Evolutionary conservation across 92 coral and sea anemone species (phyloP), one percentile per base, ranked within the genome.

Genomic region (Montipora capitata): DNA sequence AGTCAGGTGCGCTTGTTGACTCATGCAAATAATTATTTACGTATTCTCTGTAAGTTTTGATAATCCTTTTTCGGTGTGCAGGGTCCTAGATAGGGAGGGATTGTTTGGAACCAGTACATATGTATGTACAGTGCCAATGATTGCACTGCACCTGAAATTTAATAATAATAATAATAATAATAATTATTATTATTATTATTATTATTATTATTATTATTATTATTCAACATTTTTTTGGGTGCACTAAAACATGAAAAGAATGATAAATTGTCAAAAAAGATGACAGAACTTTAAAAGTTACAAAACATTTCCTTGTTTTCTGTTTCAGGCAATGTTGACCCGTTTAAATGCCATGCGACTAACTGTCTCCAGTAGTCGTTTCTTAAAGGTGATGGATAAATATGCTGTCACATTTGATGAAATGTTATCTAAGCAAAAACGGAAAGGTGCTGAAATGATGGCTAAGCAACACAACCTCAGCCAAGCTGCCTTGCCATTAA

Each of bases 331-430:
- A 48, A 18, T 85, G 14, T 7, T 75, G 38, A 10, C 51, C 82
- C 67, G 76, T 41, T 74, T 85, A 8, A 75, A 75, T 38, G 54
- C 64, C 43, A 75, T 85, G 82, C 75, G 82, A 81, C 65, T 85
- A 10, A 73, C 72, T 11, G 68, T 85, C 14, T 85, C 89, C 51
- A 85, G 62, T 69, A 62, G 62, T 9, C 68, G 62, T 8, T 73
- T 84, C 70, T 72, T 84, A 15, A 59, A 79, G 43, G 18, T 41
- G 15, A 59, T 84, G 81, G 71, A 84, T 84, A 72, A 40, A 44
- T 73, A 59, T 84, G 88, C 81, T 4, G 68, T 10, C 1, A 74
- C 70, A 27, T 80, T 74, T 72, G 82, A 76, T 65, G 4, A 10
- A n/a, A 63, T 74, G 17, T 18, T 85, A 72, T 17, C 4, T 3